Evolutionary conservation across 2,113 vertebrate species (phyloP).

Genomic region (Anolis carolinensis): DNA sequence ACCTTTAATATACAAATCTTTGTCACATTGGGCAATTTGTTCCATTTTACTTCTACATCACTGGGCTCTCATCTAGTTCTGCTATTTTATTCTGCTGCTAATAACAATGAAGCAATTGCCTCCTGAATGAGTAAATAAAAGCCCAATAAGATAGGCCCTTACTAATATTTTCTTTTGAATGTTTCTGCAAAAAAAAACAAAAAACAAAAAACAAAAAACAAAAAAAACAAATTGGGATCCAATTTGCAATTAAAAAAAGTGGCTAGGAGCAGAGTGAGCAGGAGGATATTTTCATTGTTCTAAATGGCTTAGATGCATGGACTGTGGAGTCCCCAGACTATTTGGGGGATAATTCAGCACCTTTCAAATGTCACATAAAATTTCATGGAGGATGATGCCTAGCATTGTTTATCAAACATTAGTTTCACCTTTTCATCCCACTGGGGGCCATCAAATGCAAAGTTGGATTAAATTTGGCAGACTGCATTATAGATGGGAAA

Average conservation of each 20-base stretch:
- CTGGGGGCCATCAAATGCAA: conserved; percentile 67
- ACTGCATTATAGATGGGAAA: conserved; percentile 65
- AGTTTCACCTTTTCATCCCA: conserved; percentile 72
- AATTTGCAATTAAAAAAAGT: conserved; percentile 63
- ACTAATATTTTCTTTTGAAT: conserved; percentile 40
- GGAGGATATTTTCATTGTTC: conserved; percentile 67
- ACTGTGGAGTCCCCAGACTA: conserved; percentile 61
- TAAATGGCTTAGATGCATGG: conserved; percentile 60
- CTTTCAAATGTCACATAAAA: too few relatives aligned
- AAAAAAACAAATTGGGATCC: too few relatives aligned
- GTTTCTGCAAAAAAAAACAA: too few relatives aligned
- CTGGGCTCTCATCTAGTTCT: not conserved
- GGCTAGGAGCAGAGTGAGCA: conserved; percentile 59
- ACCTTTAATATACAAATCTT: not conserved
- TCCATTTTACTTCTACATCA: not conserved
- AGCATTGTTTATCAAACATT: conserved; percentile 66
- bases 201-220: too few relatives aligned
- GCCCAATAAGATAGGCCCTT: conserved; percentile 24
- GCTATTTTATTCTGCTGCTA: not conserved
- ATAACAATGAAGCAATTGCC: conserved; percentile 35
- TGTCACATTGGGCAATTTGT: not conserved
- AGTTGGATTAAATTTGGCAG: conserved; percentile 72
- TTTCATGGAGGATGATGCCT: too few relatives aligned
- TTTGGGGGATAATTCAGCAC: conserved; percentile 35
- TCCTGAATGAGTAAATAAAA: conserved; percentile 35